phyloP scores from a whole-genome alignment of 2,113 vertebrate genomes.

The Motacilla tschutschensis region DNA sequence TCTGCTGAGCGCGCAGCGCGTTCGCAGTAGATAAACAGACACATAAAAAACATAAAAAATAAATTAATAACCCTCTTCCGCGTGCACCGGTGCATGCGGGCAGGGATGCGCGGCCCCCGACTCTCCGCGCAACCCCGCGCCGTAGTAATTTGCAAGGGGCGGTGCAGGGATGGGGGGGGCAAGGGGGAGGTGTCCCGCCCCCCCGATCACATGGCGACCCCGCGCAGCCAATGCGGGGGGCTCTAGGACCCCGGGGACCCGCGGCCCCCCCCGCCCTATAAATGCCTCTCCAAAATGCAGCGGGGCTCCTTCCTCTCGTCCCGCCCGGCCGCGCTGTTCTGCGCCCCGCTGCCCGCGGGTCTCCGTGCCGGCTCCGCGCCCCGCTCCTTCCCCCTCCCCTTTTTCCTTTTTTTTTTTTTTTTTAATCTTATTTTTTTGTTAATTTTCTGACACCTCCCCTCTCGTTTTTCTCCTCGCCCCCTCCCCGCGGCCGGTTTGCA shows the following conservation, averaged over 20 bases:
- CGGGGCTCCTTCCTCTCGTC: slow-evolving; percentile 80
- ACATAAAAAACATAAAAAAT: neutral
- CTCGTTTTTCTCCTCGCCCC: slow-evolving; percentile 12
- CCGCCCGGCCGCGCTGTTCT: slow-evolving; percentile 43
- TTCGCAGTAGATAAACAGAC: neutral
- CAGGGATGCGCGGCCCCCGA: neutral
- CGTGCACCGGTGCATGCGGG: neutral
- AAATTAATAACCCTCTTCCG: neutral
- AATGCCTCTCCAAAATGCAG: slow-evolving; percentile 82
- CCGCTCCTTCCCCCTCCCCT: neutral
- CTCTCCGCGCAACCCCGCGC: neutral
- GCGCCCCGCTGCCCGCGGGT: slow-evolving; percentile 49
- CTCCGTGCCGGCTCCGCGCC: neutral
- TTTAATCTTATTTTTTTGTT: neutral
- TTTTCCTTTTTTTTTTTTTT: neutral
- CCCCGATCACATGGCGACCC: slow-evolving; percentile 76
- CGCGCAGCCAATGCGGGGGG: slow-evolving; percentile 79
- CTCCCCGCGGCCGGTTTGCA: slow-evolving; percentile 85
- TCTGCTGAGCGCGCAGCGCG: neutral
- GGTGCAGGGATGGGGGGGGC: neutral
- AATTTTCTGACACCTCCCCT: neutral
- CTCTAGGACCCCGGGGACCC: slow-evolving; percentile 79
- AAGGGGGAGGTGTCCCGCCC: slow-evolving; percentile 21
- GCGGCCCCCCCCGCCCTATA: slow-evolving; percentile 82
- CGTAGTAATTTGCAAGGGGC: slow-evolving; percentile 59